phyloP scores from a whole-genome alignment of 1,140 invertebrate species.

The Agraylea sexmaculata region DNA sequence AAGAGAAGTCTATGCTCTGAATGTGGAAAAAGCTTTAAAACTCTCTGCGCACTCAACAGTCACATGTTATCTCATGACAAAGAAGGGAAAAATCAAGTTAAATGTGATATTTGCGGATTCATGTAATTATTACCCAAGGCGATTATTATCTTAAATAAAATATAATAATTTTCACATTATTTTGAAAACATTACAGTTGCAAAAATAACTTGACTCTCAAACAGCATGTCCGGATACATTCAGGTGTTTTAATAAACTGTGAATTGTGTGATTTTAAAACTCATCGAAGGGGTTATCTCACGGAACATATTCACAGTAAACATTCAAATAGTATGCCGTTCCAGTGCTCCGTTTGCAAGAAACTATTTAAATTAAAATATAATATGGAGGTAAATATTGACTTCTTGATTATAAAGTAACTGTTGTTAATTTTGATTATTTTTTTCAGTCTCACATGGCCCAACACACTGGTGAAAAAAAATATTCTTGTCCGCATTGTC shows the following conservation, averaged over 20 bases:
- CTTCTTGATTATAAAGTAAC: neutral
- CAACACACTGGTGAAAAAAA: no score
- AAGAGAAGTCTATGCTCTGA: conserved; percentile 16
- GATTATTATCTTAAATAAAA: neutral
- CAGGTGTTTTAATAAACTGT: neutral
- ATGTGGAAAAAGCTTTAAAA: conserved; percentile 16
- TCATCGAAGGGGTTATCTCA: neutral
- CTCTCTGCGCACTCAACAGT: conserved; percentile 13
- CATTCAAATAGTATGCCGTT: neutral
- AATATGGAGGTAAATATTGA: neutral
- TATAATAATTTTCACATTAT: neutral
- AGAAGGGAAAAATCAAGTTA: conserved; percentile 16
- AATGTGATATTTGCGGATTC: conserved; percentile 17
- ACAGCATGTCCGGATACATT: no score
- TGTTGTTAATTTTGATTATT: neutral
- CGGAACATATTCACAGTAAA: neutral
- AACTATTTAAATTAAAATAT: neutral
- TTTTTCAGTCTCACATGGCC: neutral
- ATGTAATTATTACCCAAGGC: conserved; percentile 10
- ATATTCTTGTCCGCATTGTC: no score
- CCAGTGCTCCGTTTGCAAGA: neutral
- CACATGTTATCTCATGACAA: conserved; percentile 19
- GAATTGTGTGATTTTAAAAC: neutral
- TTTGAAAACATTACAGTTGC: neutral
- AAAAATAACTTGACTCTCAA: neutral